Conservation (phyloP, 2,113 vertebrate genomes). For the Scolopax mira region DNA sequence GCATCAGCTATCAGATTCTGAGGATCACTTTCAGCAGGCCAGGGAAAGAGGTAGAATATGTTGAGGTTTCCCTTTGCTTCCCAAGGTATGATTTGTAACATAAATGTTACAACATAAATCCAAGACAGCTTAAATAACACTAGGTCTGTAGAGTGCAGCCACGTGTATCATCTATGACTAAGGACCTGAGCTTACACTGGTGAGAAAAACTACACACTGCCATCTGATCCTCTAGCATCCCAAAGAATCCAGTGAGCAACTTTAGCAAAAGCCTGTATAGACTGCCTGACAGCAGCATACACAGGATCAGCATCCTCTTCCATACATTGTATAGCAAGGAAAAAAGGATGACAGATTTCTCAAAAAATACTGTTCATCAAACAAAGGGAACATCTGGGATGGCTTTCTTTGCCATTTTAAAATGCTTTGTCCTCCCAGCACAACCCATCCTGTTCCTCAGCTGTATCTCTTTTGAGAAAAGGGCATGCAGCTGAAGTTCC, state of each 20-base stretch:
- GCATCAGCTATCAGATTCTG: background rate
- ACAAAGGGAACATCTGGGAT: background rate
- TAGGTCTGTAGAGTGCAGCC: background rate
- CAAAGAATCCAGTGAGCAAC: background rate
- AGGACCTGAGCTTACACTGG: background rate
- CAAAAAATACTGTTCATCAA: background rate
- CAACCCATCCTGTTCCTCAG: background rate
- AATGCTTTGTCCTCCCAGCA: background rate
- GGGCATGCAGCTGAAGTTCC: background rate
- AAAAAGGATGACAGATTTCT: background rate
- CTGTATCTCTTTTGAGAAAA: background rate
- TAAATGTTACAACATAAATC: no score
- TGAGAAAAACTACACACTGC: background rate
- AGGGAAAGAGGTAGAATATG: background rate
- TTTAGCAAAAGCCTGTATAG: background rate
- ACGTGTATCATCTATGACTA: rapidly evolving
- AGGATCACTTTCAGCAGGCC: background rate
- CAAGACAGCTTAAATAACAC: background rate
- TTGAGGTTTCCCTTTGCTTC: background rate
- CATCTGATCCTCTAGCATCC: background rate
- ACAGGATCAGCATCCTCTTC: background rate
- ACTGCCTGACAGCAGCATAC: background rate
- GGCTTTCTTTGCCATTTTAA: background rate
- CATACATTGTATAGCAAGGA: background rate
- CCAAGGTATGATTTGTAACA: background rate